Evolutionary conservation across 2,797 vertebrate genomes (phyloP).

Genomic region (Aselliscus stoliczkanus): DNA sequence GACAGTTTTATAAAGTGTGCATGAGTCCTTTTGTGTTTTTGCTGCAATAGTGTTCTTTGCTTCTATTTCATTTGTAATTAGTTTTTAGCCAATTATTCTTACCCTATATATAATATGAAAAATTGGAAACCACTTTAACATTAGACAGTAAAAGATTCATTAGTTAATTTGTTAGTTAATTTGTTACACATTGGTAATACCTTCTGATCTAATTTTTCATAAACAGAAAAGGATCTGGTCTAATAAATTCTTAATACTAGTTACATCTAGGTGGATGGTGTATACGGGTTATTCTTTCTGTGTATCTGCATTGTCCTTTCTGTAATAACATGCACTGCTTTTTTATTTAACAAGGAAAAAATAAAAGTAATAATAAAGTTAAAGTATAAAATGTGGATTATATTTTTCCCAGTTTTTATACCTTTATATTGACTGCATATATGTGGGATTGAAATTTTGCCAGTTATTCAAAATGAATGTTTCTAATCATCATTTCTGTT

Average conservation of each 20-base stretch:
- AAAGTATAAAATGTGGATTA: not conserved
- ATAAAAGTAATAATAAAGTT: not conserved
- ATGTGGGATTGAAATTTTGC: not conserved
- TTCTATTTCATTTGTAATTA: not conserved
- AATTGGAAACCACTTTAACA: not conserved
- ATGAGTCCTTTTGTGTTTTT: not conserved
- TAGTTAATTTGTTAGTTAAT: not conserved
- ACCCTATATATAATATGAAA: not conserved
- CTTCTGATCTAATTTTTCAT: not conserved
- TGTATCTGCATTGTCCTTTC: not conserved
- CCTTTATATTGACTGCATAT: not conserved
- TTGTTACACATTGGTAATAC: not conserved
- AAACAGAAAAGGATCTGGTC: not conserved
- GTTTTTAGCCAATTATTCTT: not conserved
- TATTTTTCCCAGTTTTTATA: not conserved
- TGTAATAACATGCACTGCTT: not conserved
- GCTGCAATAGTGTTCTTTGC: not conserved
- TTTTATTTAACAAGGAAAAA: not conserved
- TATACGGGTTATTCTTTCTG: not conserved
- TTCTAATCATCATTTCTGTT: not conserved
- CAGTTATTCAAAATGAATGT: not conserved
- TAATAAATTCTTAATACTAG: not conserved
- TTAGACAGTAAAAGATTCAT: not conserved
- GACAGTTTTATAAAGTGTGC: not conserved
- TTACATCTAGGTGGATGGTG: not conserved